Evolutionary conservation across 1,140 invertebrate species (phyloP), one percentile per base, ranked within the genome.

Genomic region (Mactra quadrangularis): DNA sequence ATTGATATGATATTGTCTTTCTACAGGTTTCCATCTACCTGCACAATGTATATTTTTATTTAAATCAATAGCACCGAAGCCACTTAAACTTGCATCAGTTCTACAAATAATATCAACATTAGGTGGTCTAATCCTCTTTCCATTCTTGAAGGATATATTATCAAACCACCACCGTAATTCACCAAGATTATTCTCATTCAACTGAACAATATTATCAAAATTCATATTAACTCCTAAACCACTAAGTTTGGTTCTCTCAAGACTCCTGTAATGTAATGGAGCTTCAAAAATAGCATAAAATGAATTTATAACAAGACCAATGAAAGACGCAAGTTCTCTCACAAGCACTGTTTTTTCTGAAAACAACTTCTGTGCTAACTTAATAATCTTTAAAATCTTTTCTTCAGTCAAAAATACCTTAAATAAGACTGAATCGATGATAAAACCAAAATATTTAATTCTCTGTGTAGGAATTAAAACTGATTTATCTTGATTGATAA

Each of bases 161-260:
- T 53, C 11, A 25, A 38, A 3, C 81, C 85, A 86, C 81, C 85
- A 79, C n/a, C 45, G 29, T 55, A 83, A 27, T 41, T 83, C 70
- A n/a, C 1, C 9, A 25, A 31, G 55, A 72, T 15, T 45, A 15
- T 50, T 1, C 2, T 50, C 25, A 3, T 47, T 52, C n/a, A 83
- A 31, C 27, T 31, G 35, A 19, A 83, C 41, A 1, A 17, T n/a
- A 11, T 64, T 41, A 47, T 83, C 81, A 86, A 72, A 81, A 71
- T 82, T 29, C n/a, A 55, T 41, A 3, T 62, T 52, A 22, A 17
- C 13, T 53, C 33, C 33, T 31, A 77, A 52, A 17, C 74, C 57
- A 31, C 33, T 29, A 3, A 62, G 31, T 35, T 77, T 62, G 53
- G 31, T n/a, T 45, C 53, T 33, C 22, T 71, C 68, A 13, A 72